Base-by-base conservation (phyloP, 2,888 invertebrate species). In the Pomacea canaliculata region DNA sequence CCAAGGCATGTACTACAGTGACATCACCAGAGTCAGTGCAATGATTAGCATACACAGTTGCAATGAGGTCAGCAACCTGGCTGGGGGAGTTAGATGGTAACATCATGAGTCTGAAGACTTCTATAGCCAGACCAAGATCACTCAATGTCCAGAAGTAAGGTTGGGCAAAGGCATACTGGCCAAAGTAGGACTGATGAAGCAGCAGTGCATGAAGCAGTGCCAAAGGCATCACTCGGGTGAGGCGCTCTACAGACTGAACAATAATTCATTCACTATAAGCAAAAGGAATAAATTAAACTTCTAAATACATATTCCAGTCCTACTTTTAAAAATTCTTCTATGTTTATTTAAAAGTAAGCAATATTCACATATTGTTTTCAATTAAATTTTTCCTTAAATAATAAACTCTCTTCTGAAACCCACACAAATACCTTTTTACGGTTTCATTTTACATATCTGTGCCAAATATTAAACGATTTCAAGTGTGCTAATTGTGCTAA, bases 181-280 rank as follows among this genome's bases (percentile, higher is more conserved):
- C 86, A 82, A 85, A 88, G 80, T 84, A 85, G 76, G 85, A 86
- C 48, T 87, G 87, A 70, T 88, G 87, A 12, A 87, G 77, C 68
- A 89, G 79, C 0, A 88, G 76, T 9, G 89, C 83, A 78, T 89
- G 88, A 16, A 88, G 81, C 49, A 89, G 78, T 12, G 88, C 86
- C 73, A 89, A 78, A 8, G 86, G 86, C 86, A 87, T 86, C 65
- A 82, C 76, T 70, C 72, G 73, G 19, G 73, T 60, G 49, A 79
- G 74, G 16, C 78, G 76, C 71, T 81, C 79, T n/a, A 78, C 76
- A 46, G 76, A 56, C 78, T 81, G 80, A 37, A 73, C 19, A 67
- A 56, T 16, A 67, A 56, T 16, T 13, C 1, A 16, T 8, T 56
- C 51, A 7, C 12, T 16, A 12, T 19, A 48, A 19, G 49, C 27